Evolutionary conservation across 2,797 vertebrate genomes (phyloP), one percentile per base, ranked within the genome.

Genomic region (Typhlichthys eigenmanni): DNA sequence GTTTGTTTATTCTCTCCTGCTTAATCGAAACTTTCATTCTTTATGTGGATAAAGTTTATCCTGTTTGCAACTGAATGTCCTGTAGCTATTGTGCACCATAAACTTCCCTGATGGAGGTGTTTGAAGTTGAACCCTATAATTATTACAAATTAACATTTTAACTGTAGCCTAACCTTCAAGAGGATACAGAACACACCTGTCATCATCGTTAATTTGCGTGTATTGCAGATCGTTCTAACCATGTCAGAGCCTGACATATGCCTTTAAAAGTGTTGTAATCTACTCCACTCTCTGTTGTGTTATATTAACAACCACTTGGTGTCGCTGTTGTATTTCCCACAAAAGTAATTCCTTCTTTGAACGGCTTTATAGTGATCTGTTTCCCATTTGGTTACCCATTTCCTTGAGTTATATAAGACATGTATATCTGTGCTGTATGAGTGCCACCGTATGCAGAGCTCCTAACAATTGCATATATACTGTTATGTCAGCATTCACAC

Each of bases 401-500:
- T 62, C 66, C 67, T 83, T 50, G 75, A 68, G 79, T 87, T 83
- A 80, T 68, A 73, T 68, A 68, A 74, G 51, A 55, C 65, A 66
- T 50, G 69, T 61, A 64, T 71, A 66, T 84, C 80, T 75, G 66
- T 81, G 80, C 63, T 71, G 66, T 76, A 76, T 75, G 72, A 75
- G 67, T 65, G 62, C 78, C 69, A 45, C 68, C 77, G 75, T 76
- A 68, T 66, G 74, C 66, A 75, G 62, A 75, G 64, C 88, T 80
- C 71, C 79, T 79, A 80, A 76, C 86, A 87, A 89, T 93, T 91
- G 80, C 69, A 73, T 90, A 43, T n/a, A 56, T 91, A 89, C 87
- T 64, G 67, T 84, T 85, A 83, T 84, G 87, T 87, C 81, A 61
- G 85, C 76, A 84, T 91, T 88, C 92, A 88, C 88, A 90, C 80